Base-by-base conservation (phyloP, 2,113 vertebrate species). In the Furnarius figulus region DNA sequence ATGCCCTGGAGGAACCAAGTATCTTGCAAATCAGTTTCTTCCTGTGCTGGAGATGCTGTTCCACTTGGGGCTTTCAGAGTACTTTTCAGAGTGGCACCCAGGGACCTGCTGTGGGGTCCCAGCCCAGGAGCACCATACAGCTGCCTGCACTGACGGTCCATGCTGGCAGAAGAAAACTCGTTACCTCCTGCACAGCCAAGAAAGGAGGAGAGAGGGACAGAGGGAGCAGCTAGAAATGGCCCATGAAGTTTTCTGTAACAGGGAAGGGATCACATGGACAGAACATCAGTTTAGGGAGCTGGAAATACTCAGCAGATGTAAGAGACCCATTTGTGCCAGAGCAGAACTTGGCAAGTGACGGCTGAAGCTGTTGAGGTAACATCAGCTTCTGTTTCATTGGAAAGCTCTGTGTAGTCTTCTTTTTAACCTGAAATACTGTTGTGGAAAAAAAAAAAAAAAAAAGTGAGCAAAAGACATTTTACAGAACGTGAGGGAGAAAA, bases 291-390 rank as follows among this genome's bases (percentile, higher is more conserved):
- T 87, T 30, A 52, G 81, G 67, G 59, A 82, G 86, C 77, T 93
- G 55, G 95, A 94, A 94, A 89, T 63, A 76, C 71, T 27, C 84
- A 75, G 25, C 91, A 96, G 91, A 86, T 95, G 90, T 94, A 93
- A 55, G 81, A 68, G 88, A 89, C 76, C 58, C 8, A 1, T 72
- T 84, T 58, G 73, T 95, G 93, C 93, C 95, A 96, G 93, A 87
- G 80, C 84, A 92, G 92, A 93, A 70, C 67, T 96, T 96, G 96
- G 85, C 93, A 96, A 85, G 83, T 14, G 79, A 5, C 0, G 9
- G 40, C 62, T 95, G 85, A 92, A 93, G 35, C 73, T 76, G 83
- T 13, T 86, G 91, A 74, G 86, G 73, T 89, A 96, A 80, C 85
- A 90, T 59, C 83, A 83, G 62, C 66, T 92, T 76, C 85, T 75